These are phyloP conservation scores for Ormia ochracea DNA, from an alignment of 2,888 invertebrate genomes.

Conservation along the genomic window DNA sequence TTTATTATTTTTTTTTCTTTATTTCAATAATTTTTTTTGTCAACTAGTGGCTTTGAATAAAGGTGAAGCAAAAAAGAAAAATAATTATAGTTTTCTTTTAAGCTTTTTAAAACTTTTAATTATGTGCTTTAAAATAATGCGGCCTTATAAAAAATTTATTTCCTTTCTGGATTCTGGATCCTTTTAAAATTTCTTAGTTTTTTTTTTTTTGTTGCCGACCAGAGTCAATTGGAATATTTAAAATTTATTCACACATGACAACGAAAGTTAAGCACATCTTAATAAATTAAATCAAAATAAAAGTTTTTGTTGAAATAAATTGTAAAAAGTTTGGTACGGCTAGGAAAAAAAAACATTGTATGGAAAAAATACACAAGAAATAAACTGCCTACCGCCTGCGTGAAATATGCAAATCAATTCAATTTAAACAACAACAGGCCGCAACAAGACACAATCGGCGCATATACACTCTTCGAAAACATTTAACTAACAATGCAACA, in stretches of 20 bases:
- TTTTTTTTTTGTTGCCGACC: neutral
- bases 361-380: slow-evolving; percentile 17
- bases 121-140: too few relatives aligned
- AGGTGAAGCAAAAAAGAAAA: too few relatives aligned
- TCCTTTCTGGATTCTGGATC: neutral
- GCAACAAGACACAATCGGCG: slow-evolving; percentile 24
- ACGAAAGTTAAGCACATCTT: slow-evolving; percentile 59
- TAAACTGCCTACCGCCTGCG: slow-evolving; percentile 71
- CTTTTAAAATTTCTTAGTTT: neutral
- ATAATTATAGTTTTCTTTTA: too few relatives aligned
- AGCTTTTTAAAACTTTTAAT: too few relatives aligned
- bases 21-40: too few relatives aligned
- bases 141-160: neutral
- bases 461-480: slow-evolving; percentile 55
- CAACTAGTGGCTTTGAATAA: too few relatives aligned
- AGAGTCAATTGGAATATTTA: slow-evolving; percentile 8
- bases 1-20: too few relatives aligned
- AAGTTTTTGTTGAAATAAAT: slow-evolving; percentile 55
- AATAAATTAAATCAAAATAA: slow-evolving; percentile 61
- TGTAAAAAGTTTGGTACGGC: slow-evolving; percentile 21
- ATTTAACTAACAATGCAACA: slow-evolving; percentile 56
- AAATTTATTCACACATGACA: slow-evolving; percentile 59
- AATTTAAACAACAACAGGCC: slow-evolving; percentile 69
- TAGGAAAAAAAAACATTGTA: slow-evolving; percentile 12
- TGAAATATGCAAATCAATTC: slow-evolving; percentile 76